These are phyloP conservation scores for Zaprionus bogoriensis DNA, from an alignment of 2,888 invertebrate genomes.

Conservation along the genomic window DNA sequence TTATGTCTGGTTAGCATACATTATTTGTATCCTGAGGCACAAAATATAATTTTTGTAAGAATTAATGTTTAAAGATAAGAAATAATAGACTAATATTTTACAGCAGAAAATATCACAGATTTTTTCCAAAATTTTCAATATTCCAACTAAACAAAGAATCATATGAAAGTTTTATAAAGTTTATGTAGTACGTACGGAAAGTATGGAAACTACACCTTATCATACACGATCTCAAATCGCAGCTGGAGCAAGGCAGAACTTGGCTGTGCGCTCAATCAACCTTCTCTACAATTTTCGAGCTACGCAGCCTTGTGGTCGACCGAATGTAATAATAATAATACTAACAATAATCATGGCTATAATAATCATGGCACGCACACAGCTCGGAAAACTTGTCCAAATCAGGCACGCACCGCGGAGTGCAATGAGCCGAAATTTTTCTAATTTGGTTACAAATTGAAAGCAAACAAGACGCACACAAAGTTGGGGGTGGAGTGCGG, in stretches of 20 bases:
- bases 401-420: conserved; percentile 13
- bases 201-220: no score
- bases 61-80: no score
- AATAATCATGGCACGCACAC: conserved; percentile 42
- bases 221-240: no score
- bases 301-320: not conserved
- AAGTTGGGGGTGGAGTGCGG: not conserved
- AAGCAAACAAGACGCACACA: conserved; percentile 41
- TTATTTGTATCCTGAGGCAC: no score
- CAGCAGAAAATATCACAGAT: no score
- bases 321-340: conserved; percentile 13
- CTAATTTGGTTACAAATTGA: conserved; percentile 49
- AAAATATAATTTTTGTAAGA: no score
- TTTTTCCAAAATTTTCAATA: no score
- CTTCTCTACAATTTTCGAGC: not conserved
- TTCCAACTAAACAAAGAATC: no score
- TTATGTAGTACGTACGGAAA: no score
- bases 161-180: no score
- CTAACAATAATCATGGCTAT: conserved; percentile 22
- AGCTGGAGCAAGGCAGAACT: not conserved
- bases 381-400: conserved; percentile 7
- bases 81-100: no score
- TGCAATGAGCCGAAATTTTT: conserved; percentile 7
- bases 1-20: no score
- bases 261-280: conserved; percentile 1